Conservation (phyloP, 1,140 invertebrate species). For the Liolophura sinensis region DNA sequence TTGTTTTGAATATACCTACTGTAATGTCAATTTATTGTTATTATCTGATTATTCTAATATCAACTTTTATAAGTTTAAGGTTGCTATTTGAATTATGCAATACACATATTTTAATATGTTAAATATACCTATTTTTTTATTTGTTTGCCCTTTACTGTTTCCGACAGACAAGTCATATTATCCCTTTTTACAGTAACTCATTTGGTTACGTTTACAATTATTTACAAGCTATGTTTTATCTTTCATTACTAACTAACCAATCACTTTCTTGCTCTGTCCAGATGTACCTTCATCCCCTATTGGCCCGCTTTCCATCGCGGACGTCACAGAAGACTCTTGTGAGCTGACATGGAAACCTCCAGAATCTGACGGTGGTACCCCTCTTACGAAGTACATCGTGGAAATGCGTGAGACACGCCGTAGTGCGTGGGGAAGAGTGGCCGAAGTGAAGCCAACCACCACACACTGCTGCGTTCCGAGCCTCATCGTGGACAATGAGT, state of each 20-base stretch:
- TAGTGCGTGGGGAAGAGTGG: slow-evolving; percentile 79
- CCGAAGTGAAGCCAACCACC: background rate
- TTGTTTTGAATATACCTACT: background rate
- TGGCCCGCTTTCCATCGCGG: slow-evolving; percentile 70
- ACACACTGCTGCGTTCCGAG: slow-evolving; percentile 15
- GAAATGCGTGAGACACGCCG: slow-evolving; percentile 66
- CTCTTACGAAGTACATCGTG: slow-evolving; percentile 52
- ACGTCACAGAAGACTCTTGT: slow-evolving; percentile 58
- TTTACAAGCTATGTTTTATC: no score
- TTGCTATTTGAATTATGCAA: no score
- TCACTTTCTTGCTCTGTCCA: no score
- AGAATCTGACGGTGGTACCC: slow-evolving; percentile 49
- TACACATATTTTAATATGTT: no score
- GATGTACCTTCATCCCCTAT: slow-evolving; percentile 73
- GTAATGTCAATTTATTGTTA: background rate
- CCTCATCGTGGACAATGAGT: slow-evolving; percentile 73
- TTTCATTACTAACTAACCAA: no score
- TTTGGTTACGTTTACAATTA: no score
- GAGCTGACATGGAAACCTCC: slow-evolving; percentile 53
- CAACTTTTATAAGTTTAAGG: no score
- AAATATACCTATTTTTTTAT: no score
- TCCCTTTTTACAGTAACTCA: no score
- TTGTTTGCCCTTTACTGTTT: no score
- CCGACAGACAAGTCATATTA: no score
- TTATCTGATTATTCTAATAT: background rate